Percentiles rank a stretch among this genome's conserved stretches.
phyloP scores from a whole-genome alignment of 2,113 vertebrate genomes.

The Gila orcuttii region DNA sequence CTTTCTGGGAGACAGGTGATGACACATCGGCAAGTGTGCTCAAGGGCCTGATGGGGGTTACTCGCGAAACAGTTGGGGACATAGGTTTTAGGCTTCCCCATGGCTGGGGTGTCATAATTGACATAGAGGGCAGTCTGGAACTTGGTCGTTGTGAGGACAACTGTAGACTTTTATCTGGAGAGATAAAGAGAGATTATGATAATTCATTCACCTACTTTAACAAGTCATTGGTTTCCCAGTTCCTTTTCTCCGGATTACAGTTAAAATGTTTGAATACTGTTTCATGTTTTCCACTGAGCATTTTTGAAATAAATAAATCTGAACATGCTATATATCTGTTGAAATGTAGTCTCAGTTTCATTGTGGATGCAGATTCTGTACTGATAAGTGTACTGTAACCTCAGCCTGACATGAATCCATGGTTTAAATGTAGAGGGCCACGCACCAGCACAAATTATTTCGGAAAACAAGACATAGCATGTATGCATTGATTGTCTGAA shows the following conservation, averaged over 20 bases:
- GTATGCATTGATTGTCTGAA: neutral
- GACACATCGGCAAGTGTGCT: neutral
- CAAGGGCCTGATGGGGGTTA: neutral
- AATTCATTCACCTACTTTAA: neutral
- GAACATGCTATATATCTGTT: neutral
- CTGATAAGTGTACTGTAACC: neutral
- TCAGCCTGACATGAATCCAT: no score
- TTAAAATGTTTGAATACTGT: neutral
- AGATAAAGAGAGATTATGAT: neutral
- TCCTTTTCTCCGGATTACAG: neutral
- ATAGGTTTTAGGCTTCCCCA: slow-evolving; percentile 53
- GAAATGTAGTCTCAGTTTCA: neutral
- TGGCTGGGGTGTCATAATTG: slow-evolving; percentile 66
- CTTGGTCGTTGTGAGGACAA: slow-evolving; percentile 30
- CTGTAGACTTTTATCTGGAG: slow-evolving; percentile 51
- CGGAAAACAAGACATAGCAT: neutral
- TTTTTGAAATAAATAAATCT: neutral
- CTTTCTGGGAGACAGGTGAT: slow-evolving; percentile 35
- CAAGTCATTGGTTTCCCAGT: neutral
- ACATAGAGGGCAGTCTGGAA: slow-evolving; percentile 54
- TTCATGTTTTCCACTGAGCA: neutral
- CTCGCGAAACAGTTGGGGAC: slow-evolving; percentile 17
- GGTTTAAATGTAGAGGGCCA: neutral
- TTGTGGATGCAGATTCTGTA: neutral
- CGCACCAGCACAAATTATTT: neutral